Conservation (phyloP, 2,888 invertebrate species). For the Plebejus melissa region DNA sequence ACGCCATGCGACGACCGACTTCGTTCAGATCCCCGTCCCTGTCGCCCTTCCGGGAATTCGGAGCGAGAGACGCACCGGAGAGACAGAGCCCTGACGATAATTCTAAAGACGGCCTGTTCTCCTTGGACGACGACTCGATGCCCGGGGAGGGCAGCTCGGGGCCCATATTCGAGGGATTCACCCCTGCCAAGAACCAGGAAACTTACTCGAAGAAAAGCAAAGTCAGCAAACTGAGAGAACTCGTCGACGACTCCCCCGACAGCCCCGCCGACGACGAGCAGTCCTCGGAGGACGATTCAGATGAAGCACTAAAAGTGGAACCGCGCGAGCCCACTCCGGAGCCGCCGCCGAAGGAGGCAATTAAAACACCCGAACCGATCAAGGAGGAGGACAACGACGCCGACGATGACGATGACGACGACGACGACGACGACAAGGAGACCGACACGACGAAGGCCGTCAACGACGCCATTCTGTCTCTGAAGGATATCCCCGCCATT, state of each 20-base stretch:
- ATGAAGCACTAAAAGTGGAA: conserved; percentile 52
- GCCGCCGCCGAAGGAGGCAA: conserved; percentile 43
- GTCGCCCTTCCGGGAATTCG: conserved; percentile 69
- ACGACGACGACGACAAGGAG: conserved; percentile 26
- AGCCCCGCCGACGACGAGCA: conserved; percentile 75
- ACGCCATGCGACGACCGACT: conserved; percentile 54
- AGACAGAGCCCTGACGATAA: conserved; percentile 82
- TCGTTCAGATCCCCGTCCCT: conserved; percentile 64
- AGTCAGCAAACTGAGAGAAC: conserved; percentile 65
- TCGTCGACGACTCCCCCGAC: conserved; percentile 73
- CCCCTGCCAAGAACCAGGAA: conserved; percentile 77
- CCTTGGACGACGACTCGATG: conserved; percentile 80
- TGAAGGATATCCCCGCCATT: conserved; percentile 42
- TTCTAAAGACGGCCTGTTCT: conserved; percentile 80
- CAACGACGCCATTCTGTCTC: conserved; percentile 42
- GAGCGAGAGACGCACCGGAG: conserved; percentile 76
- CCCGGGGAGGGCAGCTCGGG: conserved; percentile 75
- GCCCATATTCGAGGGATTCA: conserved; percentile 77
- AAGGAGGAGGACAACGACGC: conserved; percentile 48
- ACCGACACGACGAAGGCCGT: conserved; percentile 42
- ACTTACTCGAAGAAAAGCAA: conserved; percentile 76
- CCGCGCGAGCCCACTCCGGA: conserved; percentile 47
- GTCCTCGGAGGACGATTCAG: conserved; percentile 70
- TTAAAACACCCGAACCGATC: conserved; percentile 46
- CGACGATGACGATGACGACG: conserved; percentile 18